Evolutionary conservation across 64 coral and sea anemone species (phyloP).

Genomic region (Stylophora pistillata): DNA sequence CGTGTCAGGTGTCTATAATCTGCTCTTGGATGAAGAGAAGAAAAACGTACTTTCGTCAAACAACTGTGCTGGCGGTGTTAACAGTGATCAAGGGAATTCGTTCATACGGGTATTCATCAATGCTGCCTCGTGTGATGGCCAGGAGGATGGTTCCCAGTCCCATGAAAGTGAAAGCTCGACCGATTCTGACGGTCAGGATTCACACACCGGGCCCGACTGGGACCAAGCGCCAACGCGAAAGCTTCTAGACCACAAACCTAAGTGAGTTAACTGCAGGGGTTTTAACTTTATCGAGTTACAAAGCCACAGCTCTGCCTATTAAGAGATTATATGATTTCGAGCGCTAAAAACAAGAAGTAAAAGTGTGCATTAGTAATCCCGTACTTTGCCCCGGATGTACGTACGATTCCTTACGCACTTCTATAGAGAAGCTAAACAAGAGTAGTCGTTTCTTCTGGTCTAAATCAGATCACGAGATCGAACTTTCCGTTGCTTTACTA

Average conservation of each 20-base stretch:
- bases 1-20: slow-evolving; percentile 81
- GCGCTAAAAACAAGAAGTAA: no score
- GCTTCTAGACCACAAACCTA: neutral
- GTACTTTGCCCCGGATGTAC: no score
- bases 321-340: no score
- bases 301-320: no score
- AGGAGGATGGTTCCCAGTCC: neutral
- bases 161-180: neutral
- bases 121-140: neutral
- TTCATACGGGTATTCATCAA: slow-evolving; percentile 10
- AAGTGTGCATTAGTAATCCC: no score
- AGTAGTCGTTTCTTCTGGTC: no score
- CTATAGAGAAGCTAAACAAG: no score
- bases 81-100: neutral
- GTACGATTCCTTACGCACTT: no score
- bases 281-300: no score
- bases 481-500: no score
- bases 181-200: neutral
- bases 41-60: neutral
- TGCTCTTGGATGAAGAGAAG: slow-evolving; percentile 66
- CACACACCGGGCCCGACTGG: neutral
- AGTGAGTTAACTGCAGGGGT: no score
- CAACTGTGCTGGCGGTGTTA: neutral
- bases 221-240: neutral
- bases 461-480: no score